These are phyloP conservation scores for Chaenodraco wilsoni DNA, from an alignment of 2,797 vertebrate species.

Conservation along the genomic window DNA sequence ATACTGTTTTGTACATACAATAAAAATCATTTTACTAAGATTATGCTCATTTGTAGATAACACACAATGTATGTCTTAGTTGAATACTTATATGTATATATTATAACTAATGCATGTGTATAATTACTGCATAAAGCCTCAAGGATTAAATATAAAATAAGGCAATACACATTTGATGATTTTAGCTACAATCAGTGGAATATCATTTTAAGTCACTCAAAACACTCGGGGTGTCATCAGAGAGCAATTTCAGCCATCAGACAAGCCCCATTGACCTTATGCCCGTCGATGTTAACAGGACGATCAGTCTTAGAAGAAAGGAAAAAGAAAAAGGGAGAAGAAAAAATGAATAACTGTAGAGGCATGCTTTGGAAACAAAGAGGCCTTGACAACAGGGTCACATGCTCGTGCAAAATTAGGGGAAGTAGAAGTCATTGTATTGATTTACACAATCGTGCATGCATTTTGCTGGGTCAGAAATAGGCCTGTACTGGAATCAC, in stretches of 20 bases:
- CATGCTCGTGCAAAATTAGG: constrained; percentile 77
- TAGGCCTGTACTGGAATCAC: constrained; percentile 62
- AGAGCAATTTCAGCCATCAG: constrained; percentile 66
- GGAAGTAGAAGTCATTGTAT: constrained; percentile 77
- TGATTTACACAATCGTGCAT: constrained; percentile 81
- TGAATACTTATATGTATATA: neutral
- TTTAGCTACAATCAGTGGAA: constrained; percentile 22
- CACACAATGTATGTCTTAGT: neutral
- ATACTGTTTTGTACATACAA: constrained; percentile 4
- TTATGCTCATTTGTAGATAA: neutral
- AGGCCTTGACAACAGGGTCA: constrained; percentile 83
- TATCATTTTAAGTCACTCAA: constrained; percentile 44
- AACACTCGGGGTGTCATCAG: constrained; percentile 48
- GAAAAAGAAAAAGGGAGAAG: constrained; percentile 63
- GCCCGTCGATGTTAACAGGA: constrained; percentile 68
- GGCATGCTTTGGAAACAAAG: constrained; percentile 81
- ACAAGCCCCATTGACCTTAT: constrained; percentile 72
- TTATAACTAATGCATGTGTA: neutral
- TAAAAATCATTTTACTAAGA: neutral
- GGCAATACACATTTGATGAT: constrained; percentile 4
- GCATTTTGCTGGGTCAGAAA: constrained; percentile 69
- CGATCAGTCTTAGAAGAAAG: constrained; percentile 67
- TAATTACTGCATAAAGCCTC: neutral
- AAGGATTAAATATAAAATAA: constrained; percentile 6
- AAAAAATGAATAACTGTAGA: constrained; percentile 71